Percentiles rank a stretch among this genome's conserved stretches.
Evolutionary conservation across 2,113 vertebrate species (phyloP).

Genomic region (Choloepus hoffmanni): DNA sequence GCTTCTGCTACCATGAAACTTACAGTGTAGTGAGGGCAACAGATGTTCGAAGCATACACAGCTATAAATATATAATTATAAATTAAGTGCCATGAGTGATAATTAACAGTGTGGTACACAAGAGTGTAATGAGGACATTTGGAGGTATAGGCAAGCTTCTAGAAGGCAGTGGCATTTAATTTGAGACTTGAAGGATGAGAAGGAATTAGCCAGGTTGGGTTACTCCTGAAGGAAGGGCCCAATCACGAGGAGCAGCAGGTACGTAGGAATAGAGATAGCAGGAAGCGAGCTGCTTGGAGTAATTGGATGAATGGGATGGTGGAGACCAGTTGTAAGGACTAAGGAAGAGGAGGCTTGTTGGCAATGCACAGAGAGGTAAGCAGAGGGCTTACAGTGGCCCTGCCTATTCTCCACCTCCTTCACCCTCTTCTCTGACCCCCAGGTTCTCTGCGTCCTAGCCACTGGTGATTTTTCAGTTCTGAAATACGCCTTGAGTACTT

Average conservation of each 20-base stretch:
- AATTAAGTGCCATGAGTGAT: conserved; percentile 13
- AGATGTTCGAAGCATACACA: neutral
- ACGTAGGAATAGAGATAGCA: neutral
- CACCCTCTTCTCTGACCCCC: neutral
- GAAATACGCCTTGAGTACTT: neutral
- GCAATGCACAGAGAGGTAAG: neutral
- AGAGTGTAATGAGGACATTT: neutral
- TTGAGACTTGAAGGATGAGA: neutral
- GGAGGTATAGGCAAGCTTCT: neutral
- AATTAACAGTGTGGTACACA: neutral
- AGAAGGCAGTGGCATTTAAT: neutral
- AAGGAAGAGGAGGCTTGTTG: neutral
- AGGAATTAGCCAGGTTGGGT: neutral
- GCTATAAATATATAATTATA: neutral
- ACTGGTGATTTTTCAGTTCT: neutral
- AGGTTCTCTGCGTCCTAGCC: neutral
- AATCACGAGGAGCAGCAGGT: neutral
- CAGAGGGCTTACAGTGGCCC: neutral
- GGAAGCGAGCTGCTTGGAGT: neutral
- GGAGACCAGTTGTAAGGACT: neutral
- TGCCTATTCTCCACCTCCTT: neutral
- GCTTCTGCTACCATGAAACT: neutral
- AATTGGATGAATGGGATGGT: neutral
- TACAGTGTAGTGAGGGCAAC: conserved; percentile 2
- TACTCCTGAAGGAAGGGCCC: neutral